Evolutionary conservation across 2,797 vertebrate genomes (phyloP).

Genomic region (Gymnothorax javanicus): DNA sequence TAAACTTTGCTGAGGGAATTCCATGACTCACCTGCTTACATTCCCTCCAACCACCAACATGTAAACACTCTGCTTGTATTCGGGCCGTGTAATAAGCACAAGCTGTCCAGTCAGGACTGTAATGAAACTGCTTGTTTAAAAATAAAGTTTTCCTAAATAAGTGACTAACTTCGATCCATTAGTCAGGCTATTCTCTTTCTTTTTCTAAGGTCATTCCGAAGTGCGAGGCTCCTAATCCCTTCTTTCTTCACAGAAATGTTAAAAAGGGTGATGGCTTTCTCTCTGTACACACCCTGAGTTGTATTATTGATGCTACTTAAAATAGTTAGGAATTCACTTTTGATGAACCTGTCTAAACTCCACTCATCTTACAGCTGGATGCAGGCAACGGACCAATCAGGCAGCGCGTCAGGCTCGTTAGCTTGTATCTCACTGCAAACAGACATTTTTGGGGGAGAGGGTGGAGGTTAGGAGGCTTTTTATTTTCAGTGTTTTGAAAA

Average conservation of each 20-base stretch:
- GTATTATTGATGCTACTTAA: not conserved
- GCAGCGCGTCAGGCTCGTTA: constrained; percentile 23
- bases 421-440: constrained; percentile 27
- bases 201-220: not conserved
- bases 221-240: not conserved
- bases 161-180: not conserved
- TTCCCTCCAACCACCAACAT: not conserved
- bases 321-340: not conserved
- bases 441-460: constrained; percentile 26
- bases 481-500: constrained; percentile 32
- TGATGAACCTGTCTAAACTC: constrained; percentile 32
- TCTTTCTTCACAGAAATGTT: not conserved
- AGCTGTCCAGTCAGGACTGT: not conserved
- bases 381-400: not conserved
- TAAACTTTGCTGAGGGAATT: not conserved
- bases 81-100: not conserved
- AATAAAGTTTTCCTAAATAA: not conserved
- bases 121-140: not conserved
- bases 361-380: not conserved
- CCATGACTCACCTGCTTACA: no score
- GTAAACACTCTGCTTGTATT: not conserved
- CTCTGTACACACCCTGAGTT: not conserved
- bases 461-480: not conserved
- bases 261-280: not conserved
- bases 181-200: not conserved